phyloP scores from a whole-genome alignment of 1,140 invertebrate genomes.

The Cepaea nemoralis region DNA sequence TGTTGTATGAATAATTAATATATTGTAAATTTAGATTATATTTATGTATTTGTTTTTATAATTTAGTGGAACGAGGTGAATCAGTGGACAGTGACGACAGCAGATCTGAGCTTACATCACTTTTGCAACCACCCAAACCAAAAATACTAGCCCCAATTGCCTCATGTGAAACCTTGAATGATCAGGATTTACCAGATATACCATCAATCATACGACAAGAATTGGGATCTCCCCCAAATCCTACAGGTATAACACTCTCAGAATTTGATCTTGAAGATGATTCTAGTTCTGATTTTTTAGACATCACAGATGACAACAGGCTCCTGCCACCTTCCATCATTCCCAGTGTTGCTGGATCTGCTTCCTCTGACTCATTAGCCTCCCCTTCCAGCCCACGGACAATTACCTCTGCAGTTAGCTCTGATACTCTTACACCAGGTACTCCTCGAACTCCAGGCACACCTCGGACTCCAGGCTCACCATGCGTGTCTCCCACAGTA shows the following conservation, averaged over 20 bases:
- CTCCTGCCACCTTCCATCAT: slow-evolving; percentile 53
- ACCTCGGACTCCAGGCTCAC: too few species aligned
- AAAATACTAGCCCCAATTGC: slow-evolving; percentile 69
- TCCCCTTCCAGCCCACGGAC: slow-evolving; percentile 65
- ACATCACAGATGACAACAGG: slow-evolving; percentile 59
- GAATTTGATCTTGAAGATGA: slow-evolving; percentile 57
- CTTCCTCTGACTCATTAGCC: slow-evolving; percentile 48
- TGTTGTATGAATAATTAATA: background rate
- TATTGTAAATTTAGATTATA: background rate
- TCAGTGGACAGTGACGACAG: slow-evolving; percentile 64
- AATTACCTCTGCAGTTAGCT: slow-evolving; percentile 75
- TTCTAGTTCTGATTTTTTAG: slow-evolving; percentile 55
- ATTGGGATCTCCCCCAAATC: slow-evolving; percentile 42
- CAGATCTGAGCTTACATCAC: slow-evolving; percentile 53
- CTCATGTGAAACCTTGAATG: slow-evolving; percentile 69
- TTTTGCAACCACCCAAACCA: slow-evolving; percentile 54
- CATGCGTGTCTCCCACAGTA: slow-evolving; percentile 47
- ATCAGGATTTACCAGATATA: slow-evolving; percentile 57
- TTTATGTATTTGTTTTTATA: background rate
- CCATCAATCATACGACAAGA: slow-evolving; percentile 58
- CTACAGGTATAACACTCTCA: slow-evolving; percentile 51
- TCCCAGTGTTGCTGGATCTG: slow-evolving; percentile 21
- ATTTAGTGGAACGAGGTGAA: slow-evolving; percentile 58
- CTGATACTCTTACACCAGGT: slow-evolving; percentile 77
- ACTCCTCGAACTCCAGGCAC: slow-evolving; percentile 56